Evolutionary conservation across 64 coral and sea anemone genomes (phyloP).

Genomic region (Porites lutea): DNA sequence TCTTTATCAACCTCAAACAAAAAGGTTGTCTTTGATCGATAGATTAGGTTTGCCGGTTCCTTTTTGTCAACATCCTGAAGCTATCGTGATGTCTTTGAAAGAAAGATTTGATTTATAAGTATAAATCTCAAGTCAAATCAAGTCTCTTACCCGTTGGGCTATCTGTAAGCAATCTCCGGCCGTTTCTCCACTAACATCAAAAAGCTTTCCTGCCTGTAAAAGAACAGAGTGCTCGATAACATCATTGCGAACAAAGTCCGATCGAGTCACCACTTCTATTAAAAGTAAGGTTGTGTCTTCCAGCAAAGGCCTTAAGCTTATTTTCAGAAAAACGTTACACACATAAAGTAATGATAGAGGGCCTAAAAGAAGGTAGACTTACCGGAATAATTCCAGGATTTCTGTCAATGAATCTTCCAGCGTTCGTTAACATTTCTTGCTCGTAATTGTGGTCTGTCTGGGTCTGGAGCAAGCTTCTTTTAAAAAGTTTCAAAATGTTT

Average conservation of each 20-base stretch:
- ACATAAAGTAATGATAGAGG: not conserved
- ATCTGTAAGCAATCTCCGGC: constrained; percentile 83
- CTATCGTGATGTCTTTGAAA: not conserved
- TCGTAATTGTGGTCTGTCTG: not conserved
- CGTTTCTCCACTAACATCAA: constrained; percentile 70
- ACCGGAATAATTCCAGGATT: constrained; percentile 80
- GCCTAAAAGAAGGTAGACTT: not conserved
- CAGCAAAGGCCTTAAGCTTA: not conserved
- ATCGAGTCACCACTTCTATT: too few species aligned
- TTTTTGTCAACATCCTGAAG: not conserved
- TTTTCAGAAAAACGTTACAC: not conserved
- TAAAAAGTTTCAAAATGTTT: not conserved
- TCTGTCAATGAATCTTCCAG: constrained; percentile 91
- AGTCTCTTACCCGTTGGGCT: constrained; percentile 70
- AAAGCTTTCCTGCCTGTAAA: constrained; percentile 85
- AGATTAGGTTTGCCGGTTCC: not conserved
- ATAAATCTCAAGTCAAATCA: not conserved
- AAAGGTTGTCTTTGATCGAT: not conserved
- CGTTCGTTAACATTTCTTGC: constrained; percentile 79
- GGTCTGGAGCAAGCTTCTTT: not conserved
- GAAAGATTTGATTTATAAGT: not conserved
- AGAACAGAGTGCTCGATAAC: not conserved
- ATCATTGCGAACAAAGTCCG: too few species aligned
- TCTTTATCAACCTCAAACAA: not conserved
- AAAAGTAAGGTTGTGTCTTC: not conserved